Base-by-base conservation (phyloP, 2,113 vertebrate species). In the Takifugu bimaculatus region DNA sequence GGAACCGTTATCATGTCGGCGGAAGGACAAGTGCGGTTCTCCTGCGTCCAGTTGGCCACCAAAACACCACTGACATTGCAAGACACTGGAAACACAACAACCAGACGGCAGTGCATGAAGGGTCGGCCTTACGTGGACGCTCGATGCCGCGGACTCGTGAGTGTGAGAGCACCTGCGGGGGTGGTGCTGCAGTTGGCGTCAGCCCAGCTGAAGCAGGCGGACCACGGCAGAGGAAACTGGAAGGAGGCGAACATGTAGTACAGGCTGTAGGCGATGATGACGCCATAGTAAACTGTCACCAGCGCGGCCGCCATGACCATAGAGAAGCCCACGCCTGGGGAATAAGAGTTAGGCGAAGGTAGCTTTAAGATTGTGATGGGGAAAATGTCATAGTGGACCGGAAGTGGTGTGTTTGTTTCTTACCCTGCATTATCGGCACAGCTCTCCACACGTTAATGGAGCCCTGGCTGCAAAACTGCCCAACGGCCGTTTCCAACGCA, bases 201-300 rank as follows among this genome's bases (percentile, higher is more conserved):
- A 20, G 92, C 80, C 93, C 90, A 92, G 13, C 63, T 75, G 43
- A 68, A 77, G 78, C 94, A 96, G 0, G 74, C 67, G 1, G 88
- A 86, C 97, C 97, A 99, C 0, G 96, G 97, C 6, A 99, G 68
- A 20, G 93, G 89, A 65, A 60, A 91, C 89, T 92, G 94, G 88
- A 98, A 95, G 4, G 96, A 98, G 52, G 94, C 93, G 73, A 97
- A 98, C 61, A 98, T 79, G 80, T 98, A 99, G 85, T 93, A 98
- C 63, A 98, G 80, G 4, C 94, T 93, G 53, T 98, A 98, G 65
- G 88, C 89, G 14, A 98, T 92, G 79, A 99, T 96, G 51, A 96
- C 92, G 0, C 96, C 97, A 67, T 98, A 98, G 82, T 98, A 99
- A 62, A 98, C 87, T 0, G 91, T 61, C 50, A 98, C 91, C 50